Evolutionary conservation across 2,113 vertebrate species (phyloP), one percentile per base, ranked within the genome.

Genomic region (Myrmecophaga tridactyla): DNA sequence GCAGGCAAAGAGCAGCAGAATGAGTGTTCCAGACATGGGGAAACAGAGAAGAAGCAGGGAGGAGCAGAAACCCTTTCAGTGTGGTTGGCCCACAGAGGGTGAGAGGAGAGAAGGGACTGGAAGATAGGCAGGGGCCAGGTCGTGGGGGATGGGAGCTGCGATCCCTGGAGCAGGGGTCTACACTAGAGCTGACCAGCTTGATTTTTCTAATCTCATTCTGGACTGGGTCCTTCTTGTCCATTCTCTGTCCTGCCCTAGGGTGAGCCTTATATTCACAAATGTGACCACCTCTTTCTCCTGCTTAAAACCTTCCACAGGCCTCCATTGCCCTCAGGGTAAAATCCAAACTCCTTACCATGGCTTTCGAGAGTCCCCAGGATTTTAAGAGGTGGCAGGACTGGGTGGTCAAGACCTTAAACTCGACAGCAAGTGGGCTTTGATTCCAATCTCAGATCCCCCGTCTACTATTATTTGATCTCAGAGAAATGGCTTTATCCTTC

Each of bases 21-120:
- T 23, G 62, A 41, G 34, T 13, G 36, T 29, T 21, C 29, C 10
- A 25, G 23, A 11, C 17, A 1, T 0, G 23, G 21, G 18, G 21
- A 73, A 46, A 48, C 0, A 39, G 27, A 72, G 89, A 12, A 17
- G 76, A 7, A 21, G 36, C 21, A 23, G 76, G 6, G 56, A 2
- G 10, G 31, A 4, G 31, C 3, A 1, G 70, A 20, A 34, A 7
- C 11, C 1, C 3, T 31, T 41, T 5, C 31, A 7, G 2, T n/a
- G 6, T 6, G 18, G 23, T 43, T 17, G 1, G 39, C 4, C n/a
- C 13, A 0, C 4, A 6, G 53, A 56, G 18, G 1, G 53, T 56
- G 53, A 5, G 1, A 4, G 41, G 15, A 31, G 25, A 27, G 43
- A 39, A 80, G 72, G 31, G n/a, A 7, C 21, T 9, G 20, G 39